Conservation (phyloP, 2,888 invertebrate species). For the Callimorpha dominula region DNA sequence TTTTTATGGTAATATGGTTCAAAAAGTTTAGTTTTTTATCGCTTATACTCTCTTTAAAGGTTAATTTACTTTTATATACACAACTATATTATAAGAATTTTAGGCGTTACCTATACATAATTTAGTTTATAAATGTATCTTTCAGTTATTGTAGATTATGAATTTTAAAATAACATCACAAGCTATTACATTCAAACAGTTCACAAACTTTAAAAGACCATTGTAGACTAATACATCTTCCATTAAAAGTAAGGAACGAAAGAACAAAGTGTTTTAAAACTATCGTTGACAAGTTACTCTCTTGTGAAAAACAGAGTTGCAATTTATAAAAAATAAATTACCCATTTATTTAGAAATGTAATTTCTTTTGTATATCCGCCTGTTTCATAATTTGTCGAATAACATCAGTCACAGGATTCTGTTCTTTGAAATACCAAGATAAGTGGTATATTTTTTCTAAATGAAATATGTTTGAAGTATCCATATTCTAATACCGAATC, state of each 20-base stretch:
- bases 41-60: slow-evolving; percentile 35
- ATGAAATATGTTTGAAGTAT: no score
- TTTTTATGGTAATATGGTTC: slow-evolving; percentile 38
- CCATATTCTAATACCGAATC: not conserved
- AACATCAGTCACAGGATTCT: no score
- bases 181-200: not conserved
- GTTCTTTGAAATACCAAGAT: not conserved
- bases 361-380: not conserved
- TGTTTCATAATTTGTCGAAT: slow-evolving; percentile 3
- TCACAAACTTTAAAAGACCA: not conserved
- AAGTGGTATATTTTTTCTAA: not conserved
- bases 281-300: not conserved
- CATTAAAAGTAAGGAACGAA: not conserved
- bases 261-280: not conserved
- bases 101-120: slow-evolving; percentile 35
- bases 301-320: slow-evolving; percentile 14
- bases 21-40: slow-evolving; percentile 44
- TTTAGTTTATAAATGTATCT: not conserved
- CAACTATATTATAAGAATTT: slow-evolving; percentile 28
- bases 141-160: no score
- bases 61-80: slow-evolving; percentile 35
- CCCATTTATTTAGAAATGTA: not conserved
- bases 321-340: slow-evolving; percentile 7
- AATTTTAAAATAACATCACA: not conserved
- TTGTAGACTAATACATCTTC: not conserved